Base-by-base conservation (phyloP, 2,797 vertebrate species). In the Chiloscyllium punctatum region DNA sequence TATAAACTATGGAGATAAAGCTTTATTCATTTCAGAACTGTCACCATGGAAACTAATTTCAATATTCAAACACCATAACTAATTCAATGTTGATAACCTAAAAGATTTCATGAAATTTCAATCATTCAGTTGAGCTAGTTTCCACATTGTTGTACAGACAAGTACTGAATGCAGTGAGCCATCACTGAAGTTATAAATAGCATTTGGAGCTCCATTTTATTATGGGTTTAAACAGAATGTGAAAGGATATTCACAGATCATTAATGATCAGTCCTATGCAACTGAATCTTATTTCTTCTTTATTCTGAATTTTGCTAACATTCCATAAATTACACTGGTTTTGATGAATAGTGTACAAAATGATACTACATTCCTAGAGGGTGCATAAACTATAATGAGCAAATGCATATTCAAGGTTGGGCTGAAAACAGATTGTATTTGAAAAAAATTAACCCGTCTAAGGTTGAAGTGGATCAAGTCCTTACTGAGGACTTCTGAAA, bases 51-150 rank as follows among this genome's bases (percentile, higher is more conserved):
- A 95, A 77, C 94, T 33, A 33, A 74, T 95, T 77, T 77, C 71
- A 95, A 95, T 95, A 95, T 57, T 51, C 94, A 95, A 62, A 77
- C 15, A 27, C 94, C 92, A 95, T 74, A n/a, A 74, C 48, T 77
- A 95, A 95, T 95, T 77, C 94, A 95, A 30, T 30, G 71, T 25
- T 77, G 94, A 77, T 53, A 95, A 77, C 88, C 33, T n/a, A n/a
- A 91, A 91, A 66, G 53, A 57, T 66, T 66, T 66, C 48, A 77
- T 33, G 48, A 77, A 95, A 77, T 66, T 69, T 92, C 66, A 92
- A 92, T 92, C 90, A 92, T 92, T 92, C 90, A 92, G 90, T 68
- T 92, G 62, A 68, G 66, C 62, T 92, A 68, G n/a, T 92, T 69
- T 92, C 66, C 42, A 21, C 90, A 69, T 42, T 92, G n/a, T 42